Conservation (phyloP, 2,888 invertebrate species). For the Campoplex nolae region DNA sequence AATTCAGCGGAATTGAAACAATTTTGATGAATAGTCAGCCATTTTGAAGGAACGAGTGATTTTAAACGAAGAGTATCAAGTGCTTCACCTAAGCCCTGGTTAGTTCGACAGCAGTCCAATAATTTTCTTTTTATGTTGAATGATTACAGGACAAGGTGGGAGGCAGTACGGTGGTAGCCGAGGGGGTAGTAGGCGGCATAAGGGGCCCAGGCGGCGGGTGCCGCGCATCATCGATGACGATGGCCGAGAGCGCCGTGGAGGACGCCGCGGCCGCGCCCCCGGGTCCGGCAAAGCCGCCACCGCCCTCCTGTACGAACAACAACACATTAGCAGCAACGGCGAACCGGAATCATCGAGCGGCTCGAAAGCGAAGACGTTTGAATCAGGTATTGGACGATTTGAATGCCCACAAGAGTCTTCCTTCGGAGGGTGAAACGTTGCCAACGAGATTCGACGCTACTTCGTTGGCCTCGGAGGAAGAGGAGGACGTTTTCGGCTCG, state of each 20-base stretch:
- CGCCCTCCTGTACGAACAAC: slow-evolving; percentile 85
- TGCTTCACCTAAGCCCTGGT: neutral
- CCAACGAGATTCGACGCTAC: slow-evolving; percentile 71
- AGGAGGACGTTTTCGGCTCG: slow-evolving; percentile 82
- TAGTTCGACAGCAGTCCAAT: too few species aligned
- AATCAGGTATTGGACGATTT: slow-evolving; percentile 93
- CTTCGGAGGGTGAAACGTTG: slow-evolving; percentile 65
- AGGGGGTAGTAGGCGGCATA: slow-evolving; percentile 82
- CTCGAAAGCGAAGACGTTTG: slow-evolving; percentile 91
- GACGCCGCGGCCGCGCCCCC: slow-evolving; percentile 87
- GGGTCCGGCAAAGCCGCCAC: slow-evolving; percentile 84
- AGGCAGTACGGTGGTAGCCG: slow-evolving; percentile 83
- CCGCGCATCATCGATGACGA: slow-evolving; percentile 88
- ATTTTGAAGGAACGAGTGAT: neutral
- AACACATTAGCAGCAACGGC: slow-evolving; percentile 87
- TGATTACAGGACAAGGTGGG: slow-evolving; percentile 82
- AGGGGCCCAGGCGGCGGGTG: slow-evolving; percentile 85
- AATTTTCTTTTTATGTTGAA: neutral
- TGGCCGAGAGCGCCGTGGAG: slow-evolving; percentile 90
- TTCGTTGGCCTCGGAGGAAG: slow-evolving; percentile 78
- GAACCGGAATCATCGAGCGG: slow-evolving; percentile 88
- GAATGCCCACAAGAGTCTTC: slow-evolving; percentile 83
- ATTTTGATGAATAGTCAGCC: neutral
- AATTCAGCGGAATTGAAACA: neutral
- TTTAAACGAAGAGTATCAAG: neutral